Evolutionary conservation across 2,797 vertebrate genomes (phyloP).

Genomic region (Lophius americanus): DNA sequence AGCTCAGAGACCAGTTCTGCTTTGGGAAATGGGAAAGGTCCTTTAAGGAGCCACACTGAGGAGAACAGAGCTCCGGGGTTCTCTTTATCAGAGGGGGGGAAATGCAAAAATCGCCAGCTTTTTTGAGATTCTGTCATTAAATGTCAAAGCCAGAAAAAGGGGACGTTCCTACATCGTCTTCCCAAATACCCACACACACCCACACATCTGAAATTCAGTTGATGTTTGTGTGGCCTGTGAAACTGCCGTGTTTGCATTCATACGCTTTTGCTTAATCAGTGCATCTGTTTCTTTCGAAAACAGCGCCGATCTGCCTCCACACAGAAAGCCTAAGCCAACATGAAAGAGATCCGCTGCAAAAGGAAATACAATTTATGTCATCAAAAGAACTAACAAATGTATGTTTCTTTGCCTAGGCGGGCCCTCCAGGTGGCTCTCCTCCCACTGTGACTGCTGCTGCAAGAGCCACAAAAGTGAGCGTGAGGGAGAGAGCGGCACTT

Average conservation of each 20-base stretch:
- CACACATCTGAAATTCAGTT: conserved; percentile 6
- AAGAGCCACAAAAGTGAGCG: conserved; percentile 94
- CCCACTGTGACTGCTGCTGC: conserved; percentile 98
- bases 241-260: conserved; percentile 51
- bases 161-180: conserved; percentile 39
- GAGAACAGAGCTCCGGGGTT: conserved; percentile 41
- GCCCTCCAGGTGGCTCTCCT: conserved; percentile 91
- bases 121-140: conserved; percentile 62
- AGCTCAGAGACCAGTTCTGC: conserved; percentile 52
- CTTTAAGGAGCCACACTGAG: conserved; percentile 45
- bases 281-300: conserved; percentile 53
- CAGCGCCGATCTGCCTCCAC: conserved; percentile 43
- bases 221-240: conserved; percentile 49
- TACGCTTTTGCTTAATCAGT: conserved; percentile 54
- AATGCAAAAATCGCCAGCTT: conserved; percentile 52
- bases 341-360: background rate
- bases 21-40: conserved; percentile 58
- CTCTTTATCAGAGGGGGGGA: conserved; percentile 61
- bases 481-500: conserved; percentile 95
- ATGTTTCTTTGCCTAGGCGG: conserved; percentile 83
- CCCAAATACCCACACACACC: conserved; percentile 30
- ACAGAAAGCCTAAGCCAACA: conserved; percentile 12
- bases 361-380: conserved; percentile 6
- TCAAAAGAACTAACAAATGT: conserved; percentile 22
- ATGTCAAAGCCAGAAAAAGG: conserved; percentile 56